A percentile compares a stretch with the other conserved stretches of the same genome.
These are phyloP conservation scores for Esox niger DNA, from an alignment of 2,113 vertebrate genomes.

Conservation along the genomic window DNA sequence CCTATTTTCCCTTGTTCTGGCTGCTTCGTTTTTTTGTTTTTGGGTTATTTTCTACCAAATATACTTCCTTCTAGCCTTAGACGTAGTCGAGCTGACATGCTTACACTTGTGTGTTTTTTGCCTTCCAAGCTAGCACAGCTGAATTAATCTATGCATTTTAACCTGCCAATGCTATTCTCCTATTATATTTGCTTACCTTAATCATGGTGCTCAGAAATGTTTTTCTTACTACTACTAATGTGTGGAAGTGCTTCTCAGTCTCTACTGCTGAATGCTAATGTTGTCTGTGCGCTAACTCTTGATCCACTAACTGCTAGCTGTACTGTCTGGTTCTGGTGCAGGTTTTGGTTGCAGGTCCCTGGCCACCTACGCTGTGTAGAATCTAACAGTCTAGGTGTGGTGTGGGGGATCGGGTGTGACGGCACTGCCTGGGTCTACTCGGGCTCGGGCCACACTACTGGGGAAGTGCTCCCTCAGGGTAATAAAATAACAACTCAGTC, in stretches of 20 bases:
- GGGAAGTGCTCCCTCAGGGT: constrained; percentile 83
- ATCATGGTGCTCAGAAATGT: too few species aligned
- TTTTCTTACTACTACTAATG: too few species aligned
- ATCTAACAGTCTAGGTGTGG: constrained; percentile 85
- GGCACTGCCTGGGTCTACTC: constrained; percentile 91
- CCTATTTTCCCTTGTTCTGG: too few species aligned
- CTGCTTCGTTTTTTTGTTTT: too few species aligned
- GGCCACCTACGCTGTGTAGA: constrained; percentile 89
- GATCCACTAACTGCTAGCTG: constrained; percentile 15
- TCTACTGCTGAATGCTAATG: constrained; percentile 27
- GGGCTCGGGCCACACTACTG: constrained; percentile 59
- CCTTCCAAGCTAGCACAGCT: too few species aligned
- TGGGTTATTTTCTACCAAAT: too few species aligned
- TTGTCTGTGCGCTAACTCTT: constrained; percentile 10
- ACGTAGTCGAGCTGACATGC: too few species aligned
- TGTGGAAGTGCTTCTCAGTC: background rate
- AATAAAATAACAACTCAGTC: constrained; percentile 26
- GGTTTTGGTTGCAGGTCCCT: constrained; percentile 96
- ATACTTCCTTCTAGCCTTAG: too few species aligned
- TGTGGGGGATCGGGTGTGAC: constrained; percentile 92
- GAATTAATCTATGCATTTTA: too few species aligned
- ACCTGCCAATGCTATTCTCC: too few species aligned
- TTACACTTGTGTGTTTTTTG: too few species aligned
- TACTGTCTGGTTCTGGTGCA: constrained; percentile 58
- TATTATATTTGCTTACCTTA: too few species aligned